Conservation (phyloP, 1,140 invertebrate genomes). For the Trichogramma pretiosum region DNA sequence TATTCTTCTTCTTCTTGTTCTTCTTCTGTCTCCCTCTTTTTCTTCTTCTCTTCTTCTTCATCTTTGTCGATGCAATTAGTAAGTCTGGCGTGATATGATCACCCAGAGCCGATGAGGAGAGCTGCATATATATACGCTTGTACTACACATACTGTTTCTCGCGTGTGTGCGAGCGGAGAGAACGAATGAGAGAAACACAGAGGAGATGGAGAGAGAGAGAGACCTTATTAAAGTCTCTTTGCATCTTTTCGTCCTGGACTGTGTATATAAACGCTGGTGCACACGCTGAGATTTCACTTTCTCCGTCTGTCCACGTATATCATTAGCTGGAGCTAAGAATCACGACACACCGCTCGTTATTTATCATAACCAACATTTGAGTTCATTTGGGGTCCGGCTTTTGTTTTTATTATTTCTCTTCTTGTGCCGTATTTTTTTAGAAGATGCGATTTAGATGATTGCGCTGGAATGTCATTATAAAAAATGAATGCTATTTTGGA, state of each 20-base stretch:
- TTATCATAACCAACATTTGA: no score
- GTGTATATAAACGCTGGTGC: no score
- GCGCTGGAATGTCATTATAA: no score
- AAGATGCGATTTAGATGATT: no score
- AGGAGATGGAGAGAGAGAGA: neutral
- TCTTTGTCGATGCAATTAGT: conserved; percentile 28
- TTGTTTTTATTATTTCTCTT: no score
- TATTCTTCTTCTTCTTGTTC: neutral
- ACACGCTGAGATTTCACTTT: conserved; percentile 11
- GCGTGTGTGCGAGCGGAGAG: no score
- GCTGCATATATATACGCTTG: no score
- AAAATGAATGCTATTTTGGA: no score
- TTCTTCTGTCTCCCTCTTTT: conserved; percentile 1
- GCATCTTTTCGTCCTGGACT: conserved; percentile 16
- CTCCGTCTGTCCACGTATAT: neutral
- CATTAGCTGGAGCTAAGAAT: neutral
- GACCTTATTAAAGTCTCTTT: neutral
- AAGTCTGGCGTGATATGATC: conserved; percentile 26
- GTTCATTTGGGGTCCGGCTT: no score
- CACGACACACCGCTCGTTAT: conserved; percentile 1
- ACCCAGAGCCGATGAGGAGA: no score
- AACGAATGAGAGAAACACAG: conserved; percentile 9
- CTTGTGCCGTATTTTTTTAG: no score
- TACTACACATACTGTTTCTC: no score
- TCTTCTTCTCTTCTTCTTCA: neutral